Base-by-base conservation (phyloP, 2,113 vertebrate species). In the Uropsilus gracilis region DNA sequence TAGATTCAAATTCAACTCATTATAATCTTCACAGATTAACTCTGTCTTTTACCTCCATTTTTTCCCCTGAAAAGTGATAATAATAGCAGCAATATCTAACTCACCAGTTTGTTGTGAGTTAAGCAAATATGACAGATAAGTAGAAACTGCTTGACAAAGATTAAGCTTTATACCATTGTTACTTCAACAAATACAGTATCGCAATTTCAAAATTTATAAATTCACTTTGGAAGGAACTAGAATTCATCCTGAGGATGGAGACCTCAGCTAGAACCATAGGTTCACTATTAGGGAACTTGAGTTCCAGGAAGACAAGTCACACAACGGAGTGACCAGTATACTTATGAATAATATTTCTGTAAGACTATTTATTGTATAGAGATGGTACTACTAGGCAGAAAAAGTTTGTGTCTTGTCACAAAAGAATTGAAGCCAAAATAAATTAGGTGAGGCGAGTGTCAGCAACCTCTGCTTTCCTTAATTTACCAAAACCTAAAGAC, bases 371-470 rank as follows among this genome's bases (percentile, higher is more conserved):
- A n/a, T 84, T 85, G 24, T n/a, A 59, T 11, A 57, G 13, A 84
- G 11, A 66, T 2, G 1, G 42, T 39, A 8, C 8, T 86, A 12
- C 30, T 77, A 20, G 8, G 28, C 7, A 50, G 84, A 26, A 88
- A 90, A 81, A 37, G 12, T n/a, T 9, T 4, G 34, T 11, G 71
- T 2, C 13, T 37, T 66, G 12, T 63, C 11, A 69, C 86, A 42
- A 66, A n/a, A 63, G n/a, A 95, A 95, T 69, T 73, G 26, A 66
- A n/a, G 81, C n/a, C n/a, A 92, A 84, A 63, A 72, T 59, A 48
- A 89, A 48, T 32, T 57, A 75, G 18, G 57, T 78, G 34, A 75
- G 18, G 57, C 73, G 34, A 89, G 10, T 8, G 28, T 85, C 46
- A 68, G 28, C 39, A 69, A 75, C n/a, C 59, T 82, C 55, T 39